Evolutionary conservation across 2,113 vertebrate genomes (phyloP).

Genomic region (Gobius niger): DNA sequence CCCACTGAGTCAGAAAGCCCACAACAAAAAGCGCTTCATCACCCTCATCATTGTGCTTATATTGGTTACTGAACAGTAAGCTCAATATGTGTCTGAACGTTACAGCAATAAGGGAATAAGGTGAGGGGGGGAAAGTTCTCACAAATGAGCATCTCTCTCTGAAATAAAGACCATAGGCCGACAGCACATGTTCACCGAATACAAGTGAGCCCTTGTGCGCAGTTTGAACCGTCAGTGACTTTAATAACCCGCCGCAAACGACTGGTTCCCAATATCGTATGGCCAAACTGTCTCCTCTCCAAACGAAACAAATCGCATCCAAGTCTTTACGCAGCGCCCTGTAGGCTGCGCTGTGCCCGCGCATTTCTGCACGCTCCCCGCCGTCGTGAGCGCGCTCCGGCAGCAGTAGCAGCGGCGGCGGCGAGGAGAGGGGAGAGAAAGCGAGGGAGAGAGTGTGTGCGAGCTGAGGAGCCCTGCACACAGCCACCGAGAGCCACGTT

Average conservation of each 20-base stretch:
- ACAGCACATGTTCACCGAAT: neutral
- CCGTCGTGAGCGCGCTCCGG: constrained; percentile 26
- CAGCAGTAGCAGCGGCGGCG: constrained; percentile 29
- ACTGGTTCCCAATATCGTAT: neutral
- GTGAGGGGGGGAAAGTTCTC: too few species aligned
- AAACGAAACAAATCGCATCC: neutral
- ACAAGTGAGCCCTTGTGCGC: neutral
- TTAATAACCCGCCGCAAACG: neutral
- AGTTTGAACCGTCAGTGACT: neutral
- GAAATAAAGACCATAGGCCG: neutral
- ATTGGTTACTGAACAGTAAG: too few species aligned
- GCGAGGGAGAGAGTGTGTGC: constrained; percentile 5
- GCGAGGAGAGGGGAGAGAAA: constrained; percentile 6
- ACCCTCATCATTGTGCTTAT: too few species aligned
- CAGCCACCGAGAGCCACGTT: constrained; percentile 9
- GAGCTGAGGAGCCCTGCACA: constrained; percentile 4
- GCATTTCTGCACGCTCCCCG: constrained; percentile 33
- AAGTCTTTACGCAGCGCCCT: constrained; percentile 37
- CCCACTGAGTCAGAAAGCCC: too few species aligned
- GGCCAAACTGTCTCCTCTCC: neutral
- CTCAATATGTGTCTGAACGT: too few species aligned
- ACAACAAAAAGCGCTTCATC: too few species aligned
- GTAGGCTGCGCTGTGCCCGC: constrained; percentile 70
- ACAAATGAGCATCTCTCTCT: too few species aligned
- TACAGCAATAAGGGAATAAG: neutral